phyloP scores from a whole-genome alignment of 2,797 vertebrate genomes.

The Peromyscus nudipes region DNA sequence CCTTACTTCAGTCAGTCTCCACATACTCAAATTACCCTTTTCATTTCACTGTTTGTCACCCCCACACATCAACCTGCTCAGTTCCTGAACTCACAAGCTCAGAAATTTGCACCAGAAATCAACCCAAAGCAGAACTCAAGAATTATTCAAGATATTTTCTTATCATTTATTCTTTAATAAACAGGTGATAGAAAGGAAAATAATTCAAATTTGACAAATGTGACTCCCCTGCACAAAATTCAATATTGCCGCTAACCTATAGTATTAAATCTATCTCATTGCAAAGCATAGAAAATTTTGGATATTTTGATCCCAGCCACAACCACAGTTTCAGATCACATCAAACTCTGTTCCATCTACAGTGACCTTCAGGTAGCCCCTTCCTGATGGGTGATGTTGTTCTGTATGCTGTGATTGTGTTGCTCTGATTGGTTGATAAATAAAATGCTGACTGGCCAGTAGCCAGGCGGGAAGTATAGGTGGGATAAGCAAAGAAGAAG shows the following conservation, averaged over 20 bases:
- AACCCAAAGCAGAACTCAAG: background rate
- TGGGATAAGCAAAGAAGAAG: too few species aligned
- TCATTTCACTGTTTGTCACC: background rate
- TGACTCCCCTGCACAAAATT: background rate
- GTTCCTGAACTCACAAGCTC: background rate
- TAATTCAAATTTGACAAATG: background rate
- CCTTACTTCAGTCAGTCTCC: background rate
- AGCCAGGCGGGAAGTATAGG: too few species aligned
- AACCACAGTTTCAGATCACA: background rate
- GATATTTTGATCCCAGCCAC: background rate
- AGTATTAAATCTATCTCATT: background rate
- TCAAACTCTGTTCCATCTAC: background rate
- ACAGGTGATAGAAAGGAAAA: background rate
- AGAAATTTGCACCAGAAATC: background rate
- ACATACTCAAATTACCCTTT: background rate
- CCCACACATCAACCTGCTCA: background rate
- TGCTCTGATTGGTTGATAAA: too few species aligned
- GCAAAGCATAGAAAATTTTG: constrained; percentile 4
- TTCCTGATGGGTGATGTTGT: too few species aligned
- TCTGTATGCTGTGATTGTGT: too few species aligned
- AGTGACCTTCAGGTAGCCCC: background rate
- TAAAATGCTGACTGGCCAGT: too few species aligned
- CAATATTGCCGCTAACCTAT: background rate
- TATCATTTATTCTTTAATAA: constrained; percentile 33
- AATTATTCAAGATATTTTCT: background rate